Evolutionary conservation across 2,888 invertebrate genomes (phyloP).

Genomic region (Serrognathus titanus): DNA sequence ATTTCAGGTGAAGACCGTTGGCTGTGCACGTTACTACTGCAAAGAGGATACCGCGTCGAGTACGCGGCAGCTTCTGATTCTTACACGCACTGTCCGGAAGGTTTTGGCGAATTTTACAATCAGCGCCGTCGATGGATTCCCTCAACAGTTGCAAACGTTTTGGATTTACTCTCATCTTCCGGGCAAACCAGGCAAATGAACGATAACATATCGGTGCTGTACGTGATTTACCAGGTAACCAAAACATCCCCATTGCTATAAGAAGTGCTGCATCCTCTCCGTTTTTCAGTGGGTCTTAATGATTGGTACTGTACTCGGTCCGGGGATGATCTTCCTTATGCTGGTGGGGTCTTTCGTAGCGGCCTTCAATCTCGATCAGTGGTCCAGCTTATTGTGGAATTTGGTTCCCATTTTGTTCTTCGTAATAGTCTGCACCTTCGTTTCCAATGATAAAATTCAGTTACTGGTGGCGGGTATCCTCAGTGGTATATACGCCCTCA

Average conservation of each 20-base stretch:
- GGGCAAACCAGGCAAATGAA: slow-evolving; percentile 77
- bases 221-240: slow-evolving; percentile 67
- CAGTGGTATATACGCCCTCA: slow-evolving; percentile 73
- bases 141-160: slow-evolving; percentile 91
- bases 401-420: slow-evolving; percentile 65
- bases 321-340: slow-evolving; percentile 80
- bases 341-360: slow-evolving; percentile 78
- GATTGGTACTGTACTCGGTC: slow-evolving; percentile 75
- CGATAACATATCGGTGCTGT: slow-evolving; percentile 81
- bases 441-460: slow-evolving; percentile 45
- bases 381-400: slow-evolving; percentile 64
- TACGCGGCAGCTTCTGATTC: slow-evolving; percentile 95
- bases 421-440: slow-evolving; percentile 64
- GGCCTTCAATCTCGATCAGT: slow-evolving; percentile 69
- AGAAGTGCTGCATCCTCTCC: not conserved
- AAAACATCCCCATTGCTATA: slow-evolving; percentile 13
- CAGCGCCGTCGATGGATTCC: slow-evolving; percentile 96
- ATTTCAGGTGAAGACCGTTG: slow-evolving; percentile 86
- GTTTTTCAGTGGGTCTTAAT: slow-evolving; percentile 64
- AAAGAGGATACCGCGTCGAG: slow-evolving; percentile 88
- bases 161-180: slow-evolving; percentile 79
- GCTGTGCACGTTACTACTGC: slow-evolving; percentile 88
- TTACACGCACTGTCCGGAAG: slow-evolving; percentile 90
- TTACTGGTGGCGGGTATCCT: slow-evolving; percentile 70
- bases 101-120: slow-evolving; percentile 89